These are phyloP conservation scores for Pseudococcus viburni DNA, from an alignment of 2,888 invertebrate species.

Conservation along the genomic window DNA sequence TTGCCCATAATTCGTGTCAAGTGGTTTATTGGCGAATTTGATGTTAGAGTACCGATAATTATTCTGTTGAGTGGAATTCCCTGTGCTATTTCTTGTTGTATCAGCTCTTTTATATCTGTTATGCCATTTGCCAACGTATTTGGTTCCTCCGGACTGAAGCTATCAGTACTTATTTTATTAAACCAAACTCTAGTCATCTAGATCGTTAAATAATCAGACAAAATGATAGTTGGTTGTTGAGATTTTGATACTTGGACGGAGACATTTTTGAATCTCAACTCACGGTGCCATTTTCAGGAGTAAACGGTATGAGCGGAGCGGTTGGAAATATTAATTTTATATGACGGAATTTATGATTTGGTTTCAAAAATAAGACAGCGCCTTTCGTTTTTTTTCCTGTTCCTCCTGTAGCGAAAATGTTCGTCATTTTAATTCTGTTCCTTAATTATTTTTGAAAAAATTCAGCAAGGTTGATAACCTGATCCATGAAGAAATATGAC, in stretches of 20 bases:
- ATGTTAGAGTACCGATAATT: neutral
- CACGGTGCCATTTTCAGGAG: neutral
- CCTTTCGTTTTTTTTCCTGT: constrained; percentile 23
- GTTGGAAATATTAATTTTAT: constrained; percentile 28
- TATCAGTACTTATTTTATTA: neutral
- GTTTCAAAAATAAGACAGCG: neutral
- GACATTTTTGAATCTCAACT: neutral
- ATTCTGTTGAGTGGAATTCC: constrained; percentile 22
- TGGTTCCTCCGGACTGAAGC: neutral
- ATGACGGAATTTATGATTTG: neutral
- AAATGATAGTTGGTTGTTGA: no score
- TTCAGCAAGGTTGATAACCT: neutral
- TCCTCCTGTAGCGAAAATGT: neutral
- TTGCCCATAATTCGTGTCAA: neutral
- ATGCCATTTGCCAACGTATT: neutral
- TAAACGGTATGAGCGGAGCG: neutral
- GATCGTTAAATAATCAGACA: neutral
- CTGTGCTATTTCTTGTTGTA: neutral
- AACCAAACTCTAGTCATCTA: neutral
- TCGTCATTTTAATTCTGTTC: neutral
- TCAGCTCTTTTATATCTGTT: neutral
- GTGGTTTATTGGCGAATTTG: neutral
- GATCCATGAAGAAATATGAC: constrained; percentile 33
- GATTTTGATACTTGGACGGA: neutral
- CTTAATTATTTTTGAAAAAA: no score